Conservation (phyloP, 2,888 invertebrate species). For the Drosophila picticornis region DNA sequence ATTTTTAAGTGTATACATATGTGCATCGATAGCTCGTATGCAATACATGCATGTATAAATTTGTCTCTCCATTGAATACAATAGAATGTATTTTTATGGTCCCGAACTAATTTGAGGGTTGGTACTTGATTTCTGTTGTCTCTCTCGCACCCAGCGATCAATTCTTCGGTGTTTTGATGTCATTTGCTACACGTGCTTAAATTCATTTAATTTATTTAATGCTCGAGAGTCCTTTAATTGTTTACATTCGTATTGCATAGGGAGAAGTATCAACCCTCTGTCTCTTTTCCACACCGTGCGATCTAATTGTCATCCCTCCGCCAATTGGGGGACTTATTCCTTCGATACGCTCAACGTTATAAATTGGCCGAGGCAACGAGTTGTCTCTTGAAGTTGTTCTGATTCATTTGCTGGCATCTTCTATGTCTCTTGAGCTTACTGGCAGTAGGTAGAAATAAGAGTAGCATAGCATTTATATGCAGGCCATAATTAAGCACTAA, state of each 20-base stretch:
- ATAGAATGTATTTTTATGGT: slow-evolving; percentile 63
- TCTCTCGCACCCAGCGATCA: slow-evolving; percentile 7
- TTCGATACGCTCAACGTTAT: slow-evolving; percentile 63
- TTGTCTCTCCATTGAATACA: slow-evolving; percentile 2
- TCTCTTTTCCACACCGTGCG: slow-evolving; percentile 12
- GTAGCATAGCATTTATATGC: background rate
- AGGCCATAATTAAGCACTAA: slow-evolving; percentile 16
- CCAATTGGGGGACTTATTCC: slow-evolving; percentile 29
- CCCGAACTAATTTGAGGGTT: slow-evolving; percentile 78
- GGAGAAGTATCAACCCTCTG: slow-evolving; percentile 2
- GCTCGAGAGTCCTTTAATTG: slow-evolving; percentile 77
- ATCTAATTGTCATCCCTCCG: slow-evolving; percentile 30
- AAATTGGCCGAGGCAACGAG: slow-evolving; percentile 9
- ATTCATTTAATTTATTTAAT: slow-evolving; percentile 81
- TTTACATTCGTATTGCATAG: slow-evolving; percentile 65
- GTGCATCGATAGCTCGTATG: background rate
- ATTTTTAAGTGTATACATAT: background rate
- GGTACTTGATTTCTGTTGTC: slow-evolving; percentile 43
- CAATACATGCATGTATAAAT: slow-evolving; percentile 5
- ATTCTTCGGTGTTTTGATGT: slow-evolving; percentile 58
- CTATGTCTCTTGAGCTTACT: background rate
- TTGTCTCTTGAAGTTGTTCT: slow-evolving; percentile 8
- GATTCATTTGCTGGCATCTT: slow-evolving; percentile 9
- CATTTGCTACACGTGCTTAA: slow-evolving; percentile 81
- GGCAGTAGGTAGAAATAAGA: background rate